Evolutionary conservation across 2,113 vertebrate genomes (phyloP).

Genomic region (Ascaphus truei): DNA sequence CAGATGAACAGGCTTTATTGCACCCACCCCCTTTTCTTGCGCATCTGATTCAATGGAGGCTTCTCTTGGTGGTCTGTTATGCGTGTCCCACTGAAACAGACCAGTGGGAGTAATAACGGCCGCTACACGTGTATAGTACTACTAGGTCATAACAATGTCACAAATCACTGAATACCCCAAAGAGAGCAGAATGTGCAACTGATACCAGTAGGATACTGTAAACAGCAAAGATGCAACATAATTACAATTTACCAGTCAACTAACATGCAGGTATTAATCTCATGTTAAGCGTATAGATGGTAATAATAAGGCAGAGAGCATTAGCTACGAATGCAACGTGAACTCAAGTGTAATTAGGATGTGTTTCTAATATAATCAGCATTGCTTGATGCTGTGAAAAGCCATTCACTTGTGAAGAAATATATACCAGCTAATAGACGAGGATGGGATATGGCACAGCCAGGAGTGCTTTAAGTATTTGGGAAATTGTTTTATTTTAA

Average conservation of each 20-base stretch:
- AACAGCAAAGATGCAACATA: neutral
- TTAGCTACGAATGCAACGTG: constrained; percentile 18
- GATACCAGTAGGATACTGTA: neutral
- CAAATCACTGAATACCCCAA: neutral
- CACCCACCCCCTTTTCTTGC: too few relatives aligned
- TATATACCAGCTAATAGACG: constrained; percentile 22
- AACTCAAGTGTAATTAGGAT: constrained; percentile 28
- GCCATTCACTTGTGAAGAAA: constrained; percentile 29
- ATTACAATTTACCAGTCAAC: constrained; percentile 25
- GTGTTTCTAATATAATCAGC: constrained; percentile 33
- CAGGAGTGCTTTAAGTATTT: constrained; percentile 28
- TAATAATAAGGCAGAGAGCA: constrained; percentile 15
- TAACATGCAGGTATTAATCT: constrained; percentile 24
- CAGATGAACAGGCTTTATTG: too few relatives aligned
- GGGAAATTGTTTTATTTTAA: constrained; percentile 29
- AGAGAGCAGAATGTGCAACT: neutral
- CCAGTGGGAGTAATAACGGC: too few relatives aligned
- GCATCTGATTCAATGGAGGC: too few relatives aligned
- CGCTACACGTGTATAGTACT: neutral
- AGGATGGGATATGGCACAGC: constrained; percentile 16
- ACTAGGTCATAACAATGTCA: neutral
- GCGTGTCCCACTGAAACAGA: too few relatives aligned
- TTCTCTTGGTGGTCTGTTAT: too few relatives aligned
- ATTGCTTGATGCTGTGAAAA: constrained; percentile 36
- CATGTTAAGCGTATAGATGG: constrained; percentile 17